Evolutionary conservation across 2,888 invertebrate genomes (phyloP).

Genomic region (Minunthozetes semirufus): DNA sequence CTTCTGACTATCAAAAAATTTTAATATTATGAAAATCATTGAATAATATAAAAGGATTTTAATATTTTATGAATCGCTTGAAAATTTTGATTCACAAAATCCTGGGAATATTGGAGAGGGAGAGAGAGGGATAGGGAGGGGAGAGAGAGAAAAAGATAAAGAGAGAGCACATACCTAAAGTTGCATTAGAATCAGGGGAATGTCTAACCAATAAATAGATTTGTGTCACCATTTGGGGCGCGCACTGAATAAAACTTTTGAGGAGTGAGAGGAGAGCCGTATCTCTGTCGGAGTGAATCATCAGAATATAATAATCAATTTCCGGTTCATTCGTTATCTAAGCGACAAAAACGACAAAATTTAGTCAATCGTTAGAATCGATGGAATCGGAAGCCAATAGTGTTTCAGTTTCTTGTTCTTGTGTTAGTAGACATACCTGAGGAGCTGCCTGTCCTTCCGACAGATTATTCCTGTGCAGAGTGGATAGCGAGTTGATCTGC

Average conservation of each 20-base stretch:
- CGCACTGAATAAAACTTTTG: slow-evolving; percentile 46
- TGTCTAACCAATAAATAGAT: slow-evolving; percentile 45
- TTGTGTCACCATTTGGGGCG: slow-evolving; percentile 46
- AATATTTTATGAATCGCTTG: too few species aligned
- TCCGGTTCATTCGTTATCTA: slow-evolving; percentile 12
- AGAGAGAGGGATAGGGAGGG: too few species aligned
- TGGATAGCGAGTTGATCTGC: slow-evolving; percentile 31
- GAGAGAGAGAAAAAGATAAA: too few species aligned
- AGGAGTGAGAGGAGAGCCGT: slow-evolving; percentile 45
- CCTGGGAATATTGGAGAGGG: too few species aligned
- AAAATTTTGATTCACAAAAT: too few species aligned
- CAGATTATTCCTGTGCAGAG: slow-evolving; percentile 33
- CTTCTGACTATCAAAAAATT: background rate
- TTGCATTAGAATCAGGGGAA: background rate
- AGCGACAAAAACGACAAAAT: background rate
- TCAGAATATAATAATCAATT: slow-evolving; percentile 45
- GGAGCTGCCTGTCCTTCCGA: background rate
- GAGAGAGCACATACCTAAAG: background rate
- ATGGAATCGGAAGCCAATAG: background rate
- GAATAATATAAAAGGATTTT: slow-evolving; percentile 1
- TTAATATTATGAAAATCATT: slow-evolving; percentile 5
- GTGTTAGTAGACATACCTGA: background rate
- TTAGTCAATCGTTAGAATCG: background rate
- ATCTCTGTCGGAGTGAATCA: slow-evolving; percentile 45
- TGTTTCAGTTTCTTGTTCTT: background rate